Evolutionary conservation across 2,888 invertebrate species (phyloP).

Genomic region (Amphipyra tragopoginis): DNA sequence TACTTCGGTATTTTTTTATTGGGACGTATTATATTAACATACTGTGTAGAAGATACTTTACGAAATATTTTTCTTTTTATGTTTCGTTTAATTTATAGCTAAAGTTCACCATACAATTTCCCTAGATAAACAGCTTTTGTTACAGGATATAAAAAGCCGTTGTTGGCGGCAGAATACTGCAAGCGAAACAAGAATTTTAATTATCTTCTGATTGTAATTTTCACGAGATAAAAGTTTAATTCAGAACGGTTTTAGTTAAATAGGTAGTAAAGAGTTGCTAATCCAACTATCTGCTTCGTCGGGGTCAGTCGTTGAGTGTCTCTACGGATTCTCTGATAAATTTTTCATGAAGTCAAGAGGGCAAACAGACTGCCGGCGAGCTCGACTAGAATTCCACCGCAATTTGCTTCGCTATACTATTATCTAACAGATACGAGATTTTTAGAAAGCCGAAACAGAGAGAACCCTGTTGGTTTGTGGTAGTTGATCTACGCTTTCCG

Average conservation of each 20-base stretch:
- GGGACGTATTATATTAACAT: constrained; percentile 9
- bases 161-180: not conserved
- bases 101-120: constrained; percentile 8
- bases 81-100: constrained; percentile 22
- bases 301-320: constrained; percentile 1
- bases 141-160: not conserved
- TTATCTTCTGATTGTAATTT: not conserved
- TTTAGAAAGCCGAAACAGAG: constrained; percentile 7
- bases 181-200: no score
- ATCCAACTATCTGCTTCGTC: not conserved
- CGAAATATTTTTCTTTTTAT: constrained; percentile 12
- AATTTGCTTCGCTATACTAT: constrained; percentile 11
- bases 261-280: constrained; percentile 10
- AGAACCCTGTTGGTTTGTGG: not conserved
- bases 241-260: not conserved
- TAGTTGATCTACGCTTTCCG: not conserved
- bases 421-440: constrained; percentile 8
- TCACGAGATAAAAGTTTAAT: not conserved
- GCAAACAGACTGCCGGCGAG: constrained; percentile 25
- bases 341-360: constrained; percentile 35
- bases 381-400: constrained; percentile 17
- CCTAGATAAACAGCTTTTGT: constrained; percentile 8
- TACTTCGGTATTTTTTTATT: constrained; percentile 11
- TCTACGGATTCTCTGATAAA: constrained; percentile 26
- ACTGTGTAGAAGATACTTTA: not conserved